Conservation (phyloP, 64 coral and sea anemone species). For the Actinia equina region DNA sequence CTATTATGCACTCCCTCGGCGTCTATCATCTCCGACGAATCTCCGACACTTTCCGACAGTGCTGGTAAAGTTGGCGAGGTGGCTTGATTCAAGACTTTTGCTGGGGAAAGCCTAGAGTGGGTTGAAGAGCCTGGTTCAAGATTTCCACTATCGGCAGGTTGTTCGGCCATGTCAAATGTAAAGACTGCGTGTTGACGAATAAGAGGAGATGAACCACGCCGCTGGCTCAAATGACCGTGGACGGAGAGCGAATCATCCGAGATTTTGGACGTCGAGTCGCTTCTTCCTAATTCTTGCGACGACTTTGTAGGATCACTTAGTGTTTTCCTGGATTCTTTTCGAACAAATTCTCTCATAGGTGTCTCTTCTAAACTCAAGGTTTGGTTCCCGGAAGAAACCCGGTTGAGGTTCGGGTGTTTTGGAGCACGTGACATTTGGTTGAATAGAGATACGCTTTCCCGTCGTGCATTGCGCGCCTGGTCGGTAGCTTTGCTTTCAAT, state of each 20-base stretch:
- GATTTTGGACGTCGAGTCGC: constrained; percentile 34
- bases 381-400: constrained; percentile 18
- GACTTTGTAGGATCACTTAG: neutral
- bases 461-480: neutral
- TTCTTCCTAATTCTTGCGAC: neutral
- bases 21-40: constrained; percentile 16
- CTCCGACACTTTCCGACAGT: neutral
- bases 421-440: neutral
- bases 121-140: neutral
- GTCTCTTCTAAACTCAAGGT: neutral
- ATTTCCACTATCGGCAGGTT: neutral
- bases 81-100: constrained; percentile 27
- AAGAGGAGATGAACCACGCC: constrained; percentile 79
- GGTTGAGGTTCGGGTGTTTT: neutral
- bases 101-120: constrained; percentile 17
- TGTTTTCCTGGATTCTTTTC: neutral
- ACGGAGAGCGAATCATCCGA: constrained; percentile 72
- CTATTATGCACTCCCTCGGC: constrained; percentile 40
- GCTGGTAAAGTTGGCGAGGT: constrained; percentile 14
- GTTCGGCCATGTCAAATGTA: constrained; percentile 75
- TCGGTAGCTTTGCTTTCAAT: neutral
- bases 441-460: neutral
- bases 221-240: constrained; percentile 48
- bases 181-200: constrained; percentile 85
- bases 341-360: neutral